A percentile compares a stretch with the other conserved stretches of the same genome.
These are phyloP conservation scores for Eulemur rufifrons DNA, from an alignment of 2,113 vertebrate genomes.

Conservation along the genomic window DNA sequence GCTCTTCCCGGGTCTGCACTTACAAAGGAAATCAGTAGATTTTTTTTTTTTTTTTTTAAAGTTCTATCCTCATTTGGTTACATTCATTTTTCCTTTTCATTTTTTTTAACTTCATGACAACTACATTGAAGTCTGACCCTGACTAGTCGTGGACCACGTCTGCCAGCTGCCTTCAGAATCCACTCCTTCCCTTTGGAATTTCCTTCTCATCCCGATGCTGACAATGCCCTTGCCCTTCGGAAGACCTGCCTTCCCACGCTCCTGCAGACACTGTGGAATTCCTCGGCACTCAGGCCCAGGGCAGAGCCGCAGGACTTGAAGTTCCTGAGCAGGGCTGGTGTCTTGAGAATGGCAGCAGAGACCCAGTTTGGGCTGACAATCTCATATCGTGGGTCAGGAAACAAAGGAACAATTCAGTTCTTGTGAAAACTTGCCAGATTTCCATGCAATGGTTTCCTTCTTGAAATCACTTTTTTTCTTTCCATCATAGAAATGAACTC, in stretches of 20 bases:
- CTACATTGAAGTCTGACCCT: not conserved
- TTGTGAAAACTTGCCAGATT: conserved; percentile 30
- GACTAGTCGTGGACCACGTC: accelerated
- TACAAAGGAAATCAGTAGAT: not conserved
- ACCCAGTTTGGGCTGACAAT: not conserved
- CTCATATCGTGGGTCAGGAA: not conserved
- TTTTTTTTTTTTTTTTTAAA: too few species aligned
- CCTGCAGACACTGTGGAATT: not conserved
- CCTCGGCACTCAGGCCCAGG: not conserved
- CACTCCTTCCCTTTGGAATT: too few species aligned
- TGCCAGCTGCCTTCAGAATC: not conserved
- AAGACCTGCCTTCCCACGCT: not conserved
- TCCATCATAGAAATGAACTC: conserved; percentile 50
- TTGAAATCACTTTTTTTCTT: not conserved
- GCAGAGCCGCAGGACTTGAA: not conserved
- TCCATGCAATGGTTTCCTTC: conserved; percentile 32
- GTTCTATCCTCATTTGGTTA: not conserved
- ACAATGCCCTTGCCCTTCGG: accelerated
- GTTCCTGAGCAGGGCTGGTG: not conserved
- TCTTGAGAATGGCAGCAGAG: not conserved
- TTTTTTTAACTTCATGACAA: not conserved
- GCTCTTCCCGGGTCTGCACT: not conserved
- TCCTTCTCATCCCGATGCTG: not conserved
- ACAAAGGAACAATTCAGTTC: conserved; percentile 58
- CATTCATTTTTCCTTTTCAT: not conserved